Conservation (phyloP, 2,797 vertebrate species). For the Tragopan temminckii region DNA sequence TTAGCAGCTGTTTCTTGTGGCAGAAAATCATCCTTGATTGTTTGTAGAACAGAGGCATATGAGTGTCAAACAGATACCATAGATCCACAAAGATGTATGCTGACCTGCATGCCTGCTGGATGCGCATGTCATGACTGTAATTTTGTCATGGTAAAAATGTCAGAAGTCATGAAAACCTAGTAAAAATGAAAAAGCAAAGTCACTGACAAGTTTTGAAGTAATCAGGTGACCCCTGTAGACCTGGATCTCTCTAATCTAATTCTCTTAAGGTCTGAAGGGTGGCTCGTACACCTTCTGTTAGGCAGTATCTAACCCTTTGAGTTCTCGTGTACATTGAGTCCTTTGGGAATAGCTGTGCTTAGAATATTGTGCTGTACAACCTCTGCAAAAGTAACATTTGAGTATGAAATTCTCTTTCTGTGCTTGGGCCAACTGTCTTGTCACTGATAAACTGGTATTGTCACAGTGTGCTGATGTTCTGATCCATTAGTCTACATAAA, state of each 20-base stretch:
- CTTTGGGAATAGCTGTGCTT: not conserved
- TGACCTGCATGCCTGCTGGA: conserved; percentile 56
- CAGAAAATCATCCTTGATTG: conserved; percentile 75
- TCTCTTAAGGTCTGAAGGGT: conserved; percentile 36
- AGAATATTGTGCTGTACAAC: not conserved
- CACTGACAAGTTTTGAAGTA: conserved; percentile 63
- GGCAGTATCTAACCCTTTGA: conserved; percentile 12
- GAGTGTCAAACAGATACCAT: conserved; percentile 57
- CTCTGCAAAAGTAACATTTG: not conserved
- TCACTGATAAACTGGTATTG: not conserved
- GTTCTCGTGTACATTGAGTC: not conserved
- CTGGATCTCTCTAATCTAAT: conserved; percentile 63
- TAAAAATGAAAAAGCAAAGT: conserved; percentile 67
- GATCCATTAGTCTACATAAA: not conserved
- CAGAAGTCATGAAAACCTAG: conserved; percentile 61
- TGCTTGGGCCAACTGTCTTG: not conserved
- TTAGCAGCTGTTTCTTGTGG: conserved; percentile 65
- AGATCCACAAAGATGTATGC: conserved; percentile 46
- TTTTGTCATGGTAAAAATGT: conserved; percentile 57
- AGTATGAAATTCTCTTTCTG: not conserved
- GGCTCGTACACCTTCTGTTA: conserved; percentile 50
- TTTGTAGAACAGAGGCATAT: conserved; percentile 44
- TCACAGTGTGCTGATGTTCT: accelerated
- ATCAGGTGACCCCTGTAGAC: conserved; percentile 48
- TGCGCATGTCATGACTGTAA: conserved; percentile 57